A percentile compares a stretch with the other conserved stretches of the same genome.
These are phyloP conservation scores for Carpatolechia fugitivella DNA, from an alignment of 2,888 invertebrate genomes.

Conservation along the genomic window DNA sequence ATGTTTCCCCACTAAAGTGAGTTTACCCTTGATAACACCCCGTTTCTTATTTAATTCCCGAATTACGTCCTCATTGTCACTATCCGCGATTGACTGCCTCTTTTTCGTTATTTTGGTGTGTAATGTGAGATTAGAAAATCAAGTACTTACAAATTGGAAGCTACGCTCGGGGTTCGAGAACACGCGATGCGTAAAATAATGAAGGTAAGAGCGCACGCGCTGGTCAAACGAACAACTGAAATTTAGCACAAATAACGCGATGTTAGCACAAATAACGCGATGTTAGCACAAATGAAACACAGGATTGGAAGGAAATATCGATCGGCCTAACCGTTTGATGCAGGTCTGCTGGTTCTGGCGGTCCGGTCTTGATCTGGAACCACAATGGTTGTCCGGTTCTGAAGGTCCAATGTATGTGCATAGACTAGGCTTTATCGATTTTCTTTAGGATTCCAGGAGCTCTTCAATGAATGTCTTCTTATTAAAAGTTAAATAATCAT, in stretches of 20 bases:
- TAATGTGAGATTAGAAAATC: background rate
- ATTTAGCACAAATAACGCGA: no score
- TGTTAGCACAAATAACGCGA: background rate
- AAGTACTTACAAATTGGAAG: background rate
- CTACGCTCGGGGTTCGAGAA: background rate
- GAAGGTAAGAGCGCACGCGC: background rate
- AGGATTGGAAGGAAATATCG: background rate
- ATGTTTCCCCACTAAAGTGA: background rate
- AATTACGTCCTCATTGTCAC: background rate
- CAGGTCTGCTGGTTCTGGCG: background rate
- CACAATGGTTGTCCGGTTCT: no score
- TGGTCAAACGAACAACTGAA: background rate
- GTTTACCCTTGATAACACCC: background rate
- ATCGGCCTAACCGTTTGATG: constrained; percentile 1
- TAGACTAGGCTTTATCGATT: no score
- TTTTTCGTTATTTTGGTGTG: constrained; percentile 2
- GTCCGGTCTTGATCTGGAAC: no score
- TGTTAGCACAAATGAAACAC: background rate
- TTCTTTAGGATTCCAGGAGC: no score
- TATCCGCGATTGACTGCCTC: background rate
- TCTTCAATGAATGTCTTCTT: no score
- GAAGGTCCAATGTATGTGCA: no score
- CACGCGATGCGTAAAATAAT: background rate
- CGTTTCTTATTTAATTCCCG: background rate
- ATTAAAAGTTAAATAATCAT: no score